Percentiles rank a stretch among this genome's conserved stretches.
phyloP scores from a whole-genome alignment of 2,113 vertebrate species.

The Dicaeum eximium region DNA sequence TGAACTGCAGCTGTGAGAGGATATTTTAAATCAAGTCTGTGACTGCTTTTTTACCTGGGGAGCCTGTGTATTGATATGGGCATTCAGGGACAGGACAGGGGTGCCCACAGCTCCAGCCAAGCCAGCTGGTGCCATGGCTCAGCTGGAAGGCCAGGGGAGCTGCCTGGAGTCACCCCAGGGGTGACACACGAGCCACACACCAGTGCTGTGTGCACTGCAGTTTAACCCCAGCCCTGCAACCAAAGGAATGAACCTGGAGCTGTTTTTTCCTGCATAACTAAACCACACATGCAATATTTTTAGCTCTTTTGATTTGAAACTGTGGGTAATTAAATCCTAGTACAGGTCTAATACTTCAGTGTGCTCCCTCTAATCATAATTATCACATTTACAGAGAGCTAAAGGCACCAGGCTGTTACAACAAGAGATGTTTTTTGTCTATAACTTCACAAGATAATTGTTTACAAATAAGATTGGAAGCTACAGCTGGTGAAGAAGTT shows the following conservation, averaged over 20 bases:
- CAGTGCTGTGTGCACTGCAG: not conserved
- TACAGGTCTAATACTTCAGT: not conserved
- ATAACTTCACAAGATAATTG: not conserved
- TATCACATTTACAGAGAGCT: not conserved
- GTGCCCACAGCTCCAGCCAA: not conserved
- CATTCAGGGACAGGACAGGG: not conserved
- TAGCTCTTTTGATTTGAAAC: constrained; percentile 5
- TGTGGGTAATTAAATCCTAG: not conserved
- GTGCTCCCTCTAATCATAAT: not conserved
- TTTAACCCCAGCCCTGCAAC: not conserved
- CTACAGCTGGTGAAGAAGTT: not conserved
- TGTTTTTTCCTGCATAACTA: not conserved
- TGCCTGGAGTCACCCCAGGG: not conserved
- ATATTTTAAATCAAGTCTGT: not conserved
- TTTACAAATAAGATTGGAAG: not conserved
- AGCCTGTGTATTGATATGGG: not conserved
- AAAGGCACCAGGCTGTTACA: not conserved
- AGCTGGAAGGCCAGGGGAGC: not conserved
- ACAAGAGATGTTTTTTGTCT: not conserved
- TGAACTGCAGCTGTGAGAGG: not conserved
- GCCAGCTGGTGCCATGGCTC: not conserved
- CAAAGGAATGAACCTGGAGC: not conserved
- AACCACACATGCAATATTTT: not conserved
- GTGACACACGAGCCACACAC: not conserved
- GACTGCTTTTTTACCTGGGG: not conserved